A percentile compares a stretch with the other conserved stretches of the same genome.
Evolutionary conservation across 2,797 vertebrate species (phyloP).

Genomic region (Lates japonicus): DNA sequence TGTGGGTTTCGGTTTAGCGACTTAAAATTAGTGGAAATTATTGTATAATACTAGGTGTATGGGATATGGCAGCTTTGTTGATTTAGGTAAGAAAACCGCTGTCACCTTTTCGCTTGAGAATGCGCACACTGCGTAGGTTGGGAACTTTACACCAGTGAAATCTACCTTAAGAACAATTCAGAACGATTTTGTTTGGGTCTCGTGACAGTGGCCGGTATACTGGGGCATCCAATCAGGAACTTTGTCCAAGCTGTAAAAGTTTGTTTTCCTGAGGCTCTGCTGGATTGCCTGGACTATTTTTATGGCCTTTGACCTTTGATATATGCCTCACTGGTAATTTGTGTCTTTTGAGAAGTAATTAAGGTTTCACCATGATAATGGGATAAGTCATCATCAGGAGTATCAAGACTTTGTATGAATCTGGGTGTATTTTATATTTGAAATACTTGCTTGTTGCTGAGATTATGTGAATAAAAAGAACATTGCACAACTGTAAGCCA

Average conservation of each 20-base stretch:
- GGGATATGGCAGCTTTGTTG: background rate
- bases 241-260: background rate
- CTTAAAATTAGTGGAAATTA: background rate
- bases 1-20: background rate
- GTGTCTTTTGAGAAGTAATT: background rate
- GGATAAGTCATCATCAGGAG: background rate
- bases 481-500: background rate
- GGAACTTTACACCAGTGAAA: background rate
- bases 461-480: background rate
- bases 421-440: background rate
- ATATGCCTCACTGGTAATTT: background rate
- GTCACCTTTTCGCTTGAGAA: background rate
- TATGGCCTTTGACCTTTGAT: constrained; percentile 13
- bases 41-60: background rate
- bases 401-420: background rate
- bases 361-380: background rate
- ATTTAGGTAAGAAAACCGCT: background rate
- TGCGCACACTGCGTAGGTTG: background rate
- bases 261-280: background rate
- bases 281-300: background rate
- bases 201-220: background rate
- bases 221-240: background rate
- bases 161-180: background rate
- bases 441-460: background rate
- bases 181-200: background rate